These are phyloP conservation scores for Lamellibrachia luymesi DNA, from an alignment of 1,140 invertebrate genomes.

Conservation along the genomic window DNA sequence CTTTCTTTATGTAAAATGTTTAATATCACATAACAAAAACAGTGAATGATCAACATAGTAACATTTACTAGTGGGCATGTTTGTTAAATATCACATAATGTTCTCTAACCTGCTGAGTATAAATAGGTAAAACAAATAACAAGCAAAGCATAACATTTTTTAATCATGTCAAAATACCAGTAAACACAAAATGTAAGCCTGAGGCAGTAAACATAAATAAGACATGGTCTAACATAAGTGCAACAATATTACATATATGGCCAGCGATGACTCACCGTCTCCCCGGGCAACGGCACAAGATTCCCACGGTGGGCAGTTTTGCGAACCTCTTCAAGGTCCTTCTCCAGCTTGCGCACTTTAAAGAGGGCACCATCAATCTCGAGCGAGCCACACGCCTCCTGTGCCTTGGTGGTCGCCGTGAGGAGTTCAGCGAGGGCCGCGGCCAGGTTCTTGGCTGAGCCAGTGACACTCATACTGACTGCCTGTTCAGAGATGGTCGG, in stretches of 20 bases:
- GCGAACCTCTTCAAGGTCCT: slow-evolving; percentile 79
- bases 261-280: slow-evolving; percentile 64
- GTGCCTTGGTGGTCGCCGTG: slow-evolving; percentile 72
- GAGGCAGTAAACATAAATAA: background rate
- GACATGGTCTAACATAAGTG: background rate
- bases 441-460: slow-evolving; percentile 73
- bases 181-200: too few species aligned
- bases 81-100: too few species aligned
- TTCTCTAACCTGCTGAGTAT: too few species aligned
- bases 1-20: too few species aligned
- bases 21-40: too few species aligned
- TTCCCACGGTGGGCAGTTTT: slow-evolving; percentile 70
- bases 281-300: slow-evolving; percentile 80
- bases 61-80: too few species aligned
- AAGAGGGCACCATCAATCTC: slow-evolving; percentile 75
- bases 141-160: too few species aligned
- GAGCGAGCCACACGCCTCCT: slow-evolving; percentile 83
- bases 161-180: too few species aligned
- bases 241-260: background rate
- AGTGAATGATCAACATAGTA: too few species aligned
- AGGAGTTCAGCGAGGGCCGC: slow-evolving; percentile 76
- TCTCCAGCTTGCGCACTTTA: slow-evolving; percentile 67
- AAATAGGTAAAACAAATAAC: too few species aligned
- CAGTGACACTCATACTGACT: slow-evolving; percentile 70
- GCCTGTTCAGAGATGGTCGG: slow-evolving; percentile 83